A percentile compares a stretch with the other conserved stretches of the same genome.
Conservation (phyloP, 2,113 vertebrate genomes). For the Odocoileus hemionus region DNA sequence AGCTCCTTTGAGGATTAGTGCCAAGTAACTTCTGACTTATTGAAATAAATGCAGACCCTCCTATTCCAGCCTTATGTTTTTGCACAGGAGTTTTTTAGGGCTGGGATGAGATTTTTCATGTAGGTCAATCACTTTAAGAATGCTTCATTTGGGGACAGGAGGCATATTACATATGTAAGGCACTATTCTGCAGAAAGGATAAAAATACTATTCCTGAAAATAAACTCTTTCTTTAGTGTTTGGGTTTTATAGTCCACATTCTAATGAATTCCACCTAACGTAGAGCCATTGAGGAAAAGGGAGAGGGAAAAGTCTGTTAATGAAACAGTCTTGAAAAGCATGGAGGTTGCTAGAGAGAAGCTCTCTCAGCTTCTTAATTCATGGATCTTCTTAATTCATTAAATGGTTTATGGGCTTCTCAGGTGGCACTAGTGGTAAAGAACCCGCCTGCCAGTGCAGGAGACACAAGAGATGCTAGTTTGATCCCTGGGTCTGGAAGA, state of each 20-base stretch:
- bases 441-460: not conserved
- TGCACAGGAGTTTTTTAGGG: not conserved
- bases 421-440: not conserved
- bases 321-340: not conserved
- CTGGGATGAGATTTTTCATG: slow-evolving; percentile 30
- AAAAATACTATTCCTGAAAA: slow-evolving; percentile 17
- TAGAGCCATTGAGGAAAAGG: not conserved
- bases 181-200: slow-evolving; percentile 18
- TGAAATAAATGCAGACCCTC: slow-evolving; percentile 45
- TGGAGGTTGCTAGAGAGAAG: not conserved
- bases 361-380: not conserved
- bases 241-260: not conserved
- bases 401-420: not conserved
- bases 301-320: not conserved
- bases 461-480: not conserved
- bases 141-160: not conserved
- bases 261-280: not conserved
- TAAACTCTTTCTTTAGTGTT: not conserved
- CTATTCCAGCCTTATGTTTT: not conserved
- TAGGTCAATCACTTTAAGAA: slow-evolving; percentile 33
- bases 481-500: not conserved
- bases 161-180: slow-evolving; percentile 17
- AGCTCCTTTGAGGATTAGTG: slow-evolving; percentile 47
- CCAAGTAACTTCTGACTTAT: slow-evolving; percentile 38
- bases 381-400: not conserved